These are phyloP conservation scores for Podilymbus podiceps DNA, from an alignment of 2,113 vertebrate genomes.

Conservation along the genomic window DNA sequence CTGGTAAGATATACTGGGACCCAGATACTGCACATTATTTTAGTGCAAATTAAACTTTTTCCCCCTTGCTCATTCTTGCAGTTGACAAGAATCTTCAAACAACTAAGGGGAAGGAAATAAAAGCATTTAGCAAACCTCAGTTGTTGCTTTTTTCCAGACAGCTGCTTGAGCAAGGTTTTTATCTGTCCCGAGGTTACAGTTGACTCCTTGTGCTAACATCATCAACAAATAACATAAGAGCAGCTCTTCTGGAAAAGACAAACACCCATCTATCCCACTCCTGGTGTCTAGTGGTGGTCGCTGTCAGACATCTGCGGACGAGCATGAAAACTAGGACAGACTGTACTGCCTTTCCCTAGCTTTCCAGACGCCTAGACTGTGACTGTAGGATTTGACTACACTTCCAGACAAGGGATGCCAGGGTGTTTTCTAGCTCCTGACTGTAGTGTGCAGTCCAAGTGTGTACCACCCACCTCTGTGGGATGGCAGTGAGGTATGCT, in stretches of 20 bases:
- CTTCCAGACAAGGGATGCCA: not conserved
- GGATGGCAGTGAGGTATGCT: not conserved
- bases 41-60: not conserved
- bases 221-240: not conserved
- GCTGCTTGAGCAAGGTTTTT: not conserved
- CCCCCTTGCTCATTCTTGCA: not conserved
- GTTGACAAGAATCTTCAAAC: constrained; percentile 21
- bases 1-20: not conserved
- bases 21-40: not conserved
- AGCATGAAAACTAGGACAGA: not conserved
- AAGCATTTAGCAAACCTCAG: not conserved
- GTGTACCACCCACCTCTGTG: not conserved
- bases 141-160: not conserved
- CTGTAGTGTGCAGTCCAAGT: not conserved
- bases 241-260: not conserved
- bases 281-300: not conserved
- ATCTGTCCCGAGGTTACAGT: not conserved
- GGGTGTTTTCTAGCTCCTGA: not conserved
- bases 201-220: not conserved
- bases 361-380: not conserved
- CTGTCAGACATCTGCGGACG: not conserved
- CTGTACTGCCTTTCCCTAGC: not conserved
- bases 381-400: not conserved
- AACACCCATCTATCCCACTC: not conserved
- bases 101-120: not conserved